Evolutionary conservation across 2,797 vertebrate genomes (phyloP).

Genomic region (Sebastiscus albofasciatus): DNA sequence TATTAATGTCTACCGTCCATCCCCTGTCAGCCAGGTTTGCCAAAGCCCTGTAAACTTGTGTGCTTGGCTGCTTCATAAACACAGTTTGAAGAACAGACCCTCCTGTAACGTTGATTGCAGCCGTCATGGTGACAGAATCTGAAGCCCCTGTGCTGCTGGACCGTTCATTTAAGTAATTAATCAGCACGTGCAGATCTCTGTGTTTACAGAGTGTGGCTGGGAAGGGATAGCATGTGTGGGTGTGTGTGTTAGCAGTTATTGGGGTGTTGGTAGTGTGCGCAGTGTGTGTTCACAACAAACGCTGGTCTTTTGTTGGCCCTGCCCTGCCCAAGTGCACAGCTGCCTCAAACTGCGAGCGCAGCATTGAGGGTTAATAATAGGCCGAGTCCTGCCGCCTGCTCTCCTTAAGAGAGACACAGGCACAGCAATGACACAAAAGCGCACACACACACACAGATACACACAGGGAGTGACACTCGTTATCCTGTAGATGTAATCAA

Average conservation of each 20-base stretch:
- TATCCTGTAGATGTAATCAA: constrained; percentile 20
- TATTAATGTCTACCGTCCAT: background rate
- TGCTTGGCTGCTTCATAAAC: constrained; percentile 5
- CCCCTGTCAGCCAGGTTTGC: background rate
- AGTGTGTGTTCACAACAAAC: constrained; percentile 43
- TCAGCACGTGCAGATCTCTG: constrained; percentile 38
- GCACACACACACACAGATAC: background rate
- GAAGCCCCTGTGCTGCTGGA: constrained; percentile 35
- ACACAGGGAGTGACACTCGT: constrained; percentile 2
- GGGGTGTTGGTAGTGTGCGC: constrained; percentile 1
- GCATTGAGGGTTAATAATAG: constrained; percentile 83
- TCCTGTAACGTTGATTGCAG: constrained; percentile 27
- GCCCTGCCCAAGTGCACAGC: constrained; percentile 65
- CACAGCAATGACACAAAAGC: constrained; percentile 45
- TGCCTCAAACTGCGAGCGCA: constrained; percentile 69
- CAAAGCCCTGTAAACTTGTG: background rate
- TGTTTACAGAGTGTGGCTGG: constrained; percentile 45
- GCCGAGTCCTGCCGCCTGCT: constrained; percentile 64
- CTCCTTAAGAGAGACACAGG: constrained; percentile 61
- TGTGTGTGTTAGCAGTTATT: constrained; percentile 3
- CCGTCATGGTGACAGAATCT: constrained; percentile 41
- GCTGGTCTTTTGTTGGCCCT: constrained; percentile 69
- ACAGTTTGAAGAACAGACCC: constrained; percentile 6
- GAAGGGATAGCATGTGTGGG: constrained; percentile 15
- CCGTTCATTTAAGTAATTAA: constrained; percentile 63